Evolutionary conservation across 2,113 vertebrate species (phyloP), one percentile per base, ranked within the genome.

Genomic region (Corythoichthys haematopterus): DNA sequence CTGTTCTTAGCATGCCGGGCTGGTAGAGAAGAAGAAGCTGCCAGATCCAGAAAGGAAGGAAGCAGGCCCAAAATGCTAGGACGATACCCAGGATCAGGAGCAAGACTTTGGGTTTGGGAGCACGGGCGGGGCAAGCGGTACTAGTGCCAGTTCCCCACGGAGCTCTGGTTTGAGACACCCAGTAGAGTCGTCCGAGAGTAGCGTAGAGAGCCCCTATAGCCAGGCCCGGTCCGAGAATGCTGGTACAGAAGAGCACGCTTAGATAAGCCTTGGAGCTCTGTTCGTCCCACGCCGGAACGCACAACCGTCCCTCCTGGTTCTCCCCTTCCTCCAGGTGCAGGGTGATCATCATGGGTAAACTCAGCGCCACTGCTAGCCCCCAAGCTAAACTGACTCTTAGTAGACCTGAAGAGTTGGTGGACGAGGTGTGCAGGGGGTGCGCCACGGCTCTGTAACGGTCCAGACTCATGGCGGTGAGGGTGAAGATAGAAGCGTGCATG

Each of bases 401-500:
- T 76, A 91, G 83, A 9, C 91, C 84, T 0, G 91, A 92, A 3
- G 90, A 91, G 12, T 81, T 89, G 3, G 90, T 81, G 65, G 91
- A 89, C 20, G 91, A 90, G 35, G 92, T 86, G 64, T 84, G 88
- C 65, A 94, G 86, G 0, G 93, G 93, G 7, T 85, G 85, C 0
- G 91, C 90, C 35, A 94, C 92, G 1, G 93, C 93, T 1, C 90
- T 83, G 75, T 93, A 94, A 28, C 93, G 87, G 76, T 93, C 92
- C 61, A 92, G 81, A 20, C 93, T 94, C 93, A 94, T 94, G 63
- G 91, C 88, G 0, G 92, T 93, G 53, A 94, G 90, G 10, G 93
- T 92, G 79, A 94, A 94, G 83, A 94, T 93, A 86, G 92, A 93
- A 72, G 93, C 93, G 16, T 94, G 93, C 93, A 94, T 93, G 52